Conservation (phyloP, 2,888 invertebrate genomes). For the Ectemnius continuus region DNA sequence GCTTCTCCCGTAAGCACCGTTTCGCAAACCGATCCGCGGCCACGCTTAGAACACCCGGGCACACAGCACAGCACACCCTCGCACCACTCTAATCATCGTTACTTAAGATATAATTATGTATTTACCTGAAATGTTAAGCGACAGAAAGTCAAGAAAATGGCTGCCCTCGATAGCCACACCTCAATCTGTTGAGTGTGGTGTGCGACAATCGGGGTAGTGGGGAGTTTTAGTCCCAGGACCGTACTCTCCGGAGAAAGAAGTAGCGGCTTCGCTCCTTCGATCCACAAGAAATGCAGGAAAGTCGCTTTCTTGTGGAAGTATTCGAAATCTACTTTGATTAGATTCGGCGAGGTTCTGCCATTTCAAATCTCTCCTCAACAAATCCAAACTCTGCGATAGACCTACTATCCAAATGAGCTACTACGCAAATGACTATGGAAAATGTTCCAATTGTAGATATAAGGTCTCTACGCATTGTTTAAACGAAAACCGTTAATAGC, state of each 20-base stretch:
- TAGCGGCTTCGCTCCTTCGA: too few species aligned
- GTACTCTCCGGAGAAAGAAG: constrained; percentile 9
- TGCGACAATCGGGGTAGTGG: constrained; percentile 54
- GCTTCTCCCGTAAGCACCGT: constrained; percentile 32
- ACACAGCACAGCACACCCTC: constrained; percentile 68
- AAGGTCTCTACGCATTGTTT: too few species aligned
- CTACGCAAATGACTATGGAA: too few species aligned
- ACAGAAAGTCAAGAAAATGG: constrained; percentile 75
- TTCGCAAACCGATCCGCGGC: constrained; percentile 49
- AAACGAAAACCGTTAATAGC: too few species aligned
- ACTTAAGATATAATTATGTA: constrained; percentile 70
- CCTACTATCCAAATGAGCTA: too few species aligned
- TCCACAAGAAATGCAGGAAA: too few species aligned
- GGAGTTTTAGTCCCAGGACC: constrained; percentile 34
- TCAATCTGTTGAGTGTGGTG: constrained; percentile 74
- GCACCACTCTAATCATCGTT: constrained; percentile 64
- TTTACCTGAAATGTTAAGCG: constrained; percentile 75
- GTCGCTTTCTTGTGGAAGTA: too few species aligned
- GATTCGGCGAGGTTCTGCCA: too few species aligned
- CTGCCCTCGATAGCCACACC: constrained; percentile 75
- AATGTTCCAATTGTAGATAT: too few species aligned
- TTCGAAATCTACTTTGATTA: too few species aligned
- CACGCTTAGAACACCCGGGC: constrained; percentile 56
- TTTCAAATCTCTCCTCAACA: too few species aligned
- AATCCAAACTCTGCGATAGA: too few species aligned